phyloP scores from a whole-genome alignment of 2,113 vertebrate species.

The Crotalus tigris region DNA sequence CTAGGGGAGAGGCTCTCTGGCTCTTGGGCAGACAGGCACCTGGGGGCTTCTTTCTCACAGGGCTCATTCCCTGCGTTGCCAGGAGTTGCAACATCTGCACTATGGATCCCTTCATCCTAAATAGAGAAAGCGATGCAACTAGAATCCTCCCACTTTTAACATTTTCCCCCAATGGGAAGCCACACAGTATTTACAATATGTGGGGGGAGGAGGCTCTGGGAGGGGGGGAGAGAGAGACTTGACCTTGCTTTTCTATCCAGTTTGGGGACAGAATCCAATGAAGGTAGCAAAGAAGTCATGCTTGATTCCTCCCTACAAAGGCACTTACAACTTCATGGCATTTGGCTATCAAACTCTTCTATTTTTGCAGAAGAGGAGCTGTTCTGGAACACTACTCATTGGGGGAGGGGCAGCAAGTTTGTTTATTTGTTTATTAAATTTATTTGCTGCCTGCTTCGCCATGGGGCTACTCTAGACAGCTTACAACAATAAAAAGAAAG shows the following conservation, averaged over 20 bases:
- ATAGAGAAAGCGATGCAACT: background rate
- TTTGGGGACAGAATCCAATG: background rate
- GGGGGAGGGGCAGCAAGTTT: too few species aligned
- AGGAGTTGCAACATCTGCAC: conserved; percentile 51
- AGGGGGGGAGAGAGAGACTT: background rate
- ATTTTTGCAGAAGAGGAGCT: background rate
- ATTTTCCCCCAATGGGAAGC: background rate
- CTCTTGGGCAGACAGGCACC: conserved; percentile 36
- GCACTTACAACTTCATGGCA: background rate
- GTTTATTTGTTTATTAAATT: background rate
- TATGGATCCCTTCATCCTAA: conserved; percentile 65
- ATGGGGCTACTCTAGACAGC: background rate
- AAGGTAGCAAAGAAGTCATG: too few species aligned
- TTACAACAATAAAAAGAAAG: background rate
- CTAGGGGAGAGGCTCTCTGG: conserved; percentile 45
- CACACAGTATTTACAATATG: background rate
- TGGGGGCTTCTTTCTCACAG: conserved; percentile 54
- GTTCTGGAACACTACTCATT: background rate
- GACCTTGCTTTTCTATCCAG: background rate
- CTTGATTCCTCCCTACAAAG: too few species aligned
- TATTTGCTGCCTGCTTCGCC: background rate
- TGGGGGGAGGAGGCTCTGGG: background rate
- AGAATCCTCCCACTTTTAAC: background rate
- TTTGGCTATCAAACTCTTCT: background rate
- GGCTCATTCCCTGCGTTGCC: conserved; percentile 60